Evolutionary conservation across 92 coral and sea anemone genomes (phyloP).

Genomic region (Epizoanthus rinbou): DNA sequence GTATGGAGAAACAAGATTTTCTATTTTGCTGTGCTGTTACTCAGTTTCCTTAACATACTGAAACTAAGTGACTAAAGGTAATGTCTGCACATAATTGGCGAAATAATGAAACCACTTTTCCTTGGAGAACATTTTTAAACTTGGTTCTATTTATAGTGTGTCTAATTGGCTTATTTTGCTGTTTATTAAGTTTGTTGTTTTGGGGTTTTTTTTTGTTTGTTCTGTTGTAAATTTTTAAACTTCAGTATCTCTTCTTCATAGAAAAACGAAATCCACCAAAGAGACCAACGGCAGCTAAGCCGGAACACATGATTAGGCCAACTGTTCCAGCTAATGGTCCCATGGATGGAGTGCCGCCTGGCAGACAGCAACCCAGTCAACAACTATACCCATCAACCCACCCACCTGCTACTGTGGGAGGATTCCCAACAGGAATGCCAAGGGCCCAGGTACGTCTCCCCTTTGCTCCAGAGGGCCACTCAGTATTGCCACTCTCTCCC

Average conservation of each 20-base stretch:
- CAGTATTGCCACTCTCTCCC: conserved; percentile 51
- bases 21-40: neutral
- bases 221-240: neutral
- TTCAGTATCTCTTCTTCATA: conserved; percentile 1
- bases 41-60: neutral
- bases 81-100: no score
- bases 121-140: neutral
- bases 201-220: neutral
- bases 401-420: conserved; percentile 30
- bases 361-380: conserved; percentile 55
- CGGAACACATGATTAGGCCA: conserved; percentile 73
- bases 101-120: neutral
- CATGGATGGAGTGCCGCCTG: conserved; percentile 13
- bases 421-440: conserved; percentile 28
- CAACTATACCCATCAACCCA: conserved; percentile 30
- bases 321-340: conserved; percentile 23
- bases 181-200: no score
- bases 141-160: no score
- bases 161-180: no score
- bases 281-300: conserved; percentile 75
- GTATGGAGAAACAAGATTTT: no score
- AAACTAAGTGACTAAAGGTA: neutral
- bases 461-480: conserved; percentile 53
- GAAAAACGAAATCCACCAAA: conserved; percentile 66
- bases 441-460: conserved; percentile 36